phyloP scores from a whole-genome alignment of 2,797 vertebrate genomes.

The Spea hammondii region DNA sequence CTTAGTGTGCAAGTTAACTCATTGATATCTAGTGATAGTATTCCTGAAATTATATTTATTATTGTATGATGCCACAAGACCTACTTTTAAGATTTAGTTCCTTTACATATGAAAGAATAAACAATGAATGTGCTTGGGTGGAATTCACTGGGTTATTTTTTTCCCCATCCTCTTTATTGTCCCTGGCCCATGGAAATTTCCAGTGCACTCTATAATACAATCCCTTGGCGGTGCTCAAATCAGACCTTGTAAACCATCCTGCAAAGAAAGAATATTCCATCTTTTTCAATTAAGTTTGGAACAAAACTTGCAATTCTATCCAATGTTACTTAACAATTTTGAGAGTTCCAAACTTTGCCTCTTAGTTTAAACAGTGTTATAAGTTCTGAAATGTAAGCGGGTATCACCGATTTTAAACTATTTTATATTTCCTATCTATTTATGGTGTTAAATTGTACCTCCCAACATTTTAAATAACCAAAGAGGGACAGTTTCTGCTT shows the following conservation, averaged over 20 bases:
- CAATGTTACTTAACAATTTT: neutral
- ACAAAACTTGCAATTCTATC: slow-evolving; percentile 4
- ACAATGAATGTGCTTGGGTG: too few relatives aligned
- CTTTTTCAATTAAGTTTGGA: neutral
- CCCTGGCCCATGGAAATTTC: neutral
- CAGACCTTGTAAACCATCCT: neutral
- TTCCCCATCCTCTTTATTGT: neutral
- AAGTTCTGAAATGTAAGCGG: neutral
- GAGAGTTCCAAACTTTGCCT: neutral
- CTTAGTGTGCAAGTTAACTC: too few relatives aligned
- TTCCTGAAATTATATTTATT: too few relatives aligned
- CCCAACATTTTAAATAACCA: too few relatives aligned
- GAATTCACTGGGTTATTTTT: too few relatives aligned
- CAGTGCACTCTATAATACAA: neutral
- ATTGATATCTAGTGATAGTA: too few relatives aligned
- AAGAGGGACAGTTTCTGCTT: too few relatives aligned
- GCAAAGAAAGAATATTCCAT: neutral
- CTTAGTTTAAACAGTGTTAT: neutral
- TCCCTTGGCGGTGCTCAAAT: neutral
- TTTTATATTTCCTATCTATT: too few relatives aligned
- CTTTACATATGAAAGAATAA: too few relatives aligned
- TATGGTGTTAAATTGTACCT: too few relatives aligned
- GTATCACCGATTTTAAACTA: neutral
- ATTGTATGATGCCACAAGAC: too few relatives aligned
- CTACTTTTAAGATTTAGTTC: too few relatives aligned